phyloP scores from a whole-genome alignment of 2,888 invertebrate species.

The Conomelus anceps region DNA sequence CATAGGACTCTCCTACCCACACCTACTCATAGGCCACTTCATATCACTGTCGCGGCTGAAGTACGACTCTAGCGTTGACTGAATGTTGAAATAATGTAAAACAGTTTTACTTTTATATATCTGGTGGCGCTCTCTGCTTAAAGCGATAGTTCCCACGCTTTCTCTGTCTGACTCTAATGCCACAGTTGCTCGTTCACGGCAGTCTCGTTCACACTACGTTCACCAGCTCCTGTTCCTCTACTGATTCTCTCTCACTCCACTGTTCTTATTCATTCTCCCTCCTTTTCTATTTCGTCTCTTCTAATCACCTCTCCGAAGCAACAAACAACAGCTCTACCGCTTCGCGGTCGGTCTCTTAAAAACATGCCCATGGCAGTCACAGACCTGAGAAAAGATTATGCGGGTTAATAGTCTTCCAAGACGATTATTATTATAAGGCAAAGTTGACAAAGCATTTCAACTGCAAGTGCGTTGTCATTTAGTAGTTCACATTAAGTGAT shows the following conservation, averaged over 20 bases:
- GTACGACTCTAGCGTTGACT: background rate
- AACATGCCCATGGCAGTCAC: constrained; percentile 8
- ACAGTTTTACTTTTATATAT: background rate
- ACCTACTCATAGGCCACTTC: background rate
- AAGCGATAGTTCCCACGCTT: background rate
- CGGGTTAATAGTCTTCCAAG: constrained; percentile 23
- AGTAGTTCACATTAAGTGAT: background rate
- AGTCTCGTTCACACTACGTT: background rate
- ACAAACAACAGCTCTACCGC: too few relatives aligned
- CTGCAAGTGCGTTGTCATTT: background rate
- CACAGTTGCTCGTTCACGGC: background rate
- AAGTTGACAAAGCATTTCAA: background rate
- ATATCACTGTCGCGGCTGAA: background rate
- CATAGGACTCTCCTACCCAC: too few relatives aligned
- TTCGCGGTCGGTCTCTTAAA: constrained; percentile 11
- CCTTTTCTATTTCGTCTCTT: background rate
- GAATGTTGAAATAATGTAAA: background rate
- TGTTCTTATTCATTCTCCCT: background rate
- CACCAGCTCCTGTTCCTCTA: background rate
- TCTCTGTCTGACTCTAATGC: background rate
- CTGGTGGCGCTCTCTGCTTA: background rate
- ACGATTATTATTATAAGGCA: background rate
- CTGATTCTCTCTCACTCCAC: constrained; percentile 14
- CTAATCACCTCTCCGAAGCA: constrained; percentile 4
- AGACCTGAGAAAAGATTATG: constrained; percentile 13